Conservation (phyloP, 2,113 vertebrate species). For the Mesembrinibis cayennensis region DNA sequence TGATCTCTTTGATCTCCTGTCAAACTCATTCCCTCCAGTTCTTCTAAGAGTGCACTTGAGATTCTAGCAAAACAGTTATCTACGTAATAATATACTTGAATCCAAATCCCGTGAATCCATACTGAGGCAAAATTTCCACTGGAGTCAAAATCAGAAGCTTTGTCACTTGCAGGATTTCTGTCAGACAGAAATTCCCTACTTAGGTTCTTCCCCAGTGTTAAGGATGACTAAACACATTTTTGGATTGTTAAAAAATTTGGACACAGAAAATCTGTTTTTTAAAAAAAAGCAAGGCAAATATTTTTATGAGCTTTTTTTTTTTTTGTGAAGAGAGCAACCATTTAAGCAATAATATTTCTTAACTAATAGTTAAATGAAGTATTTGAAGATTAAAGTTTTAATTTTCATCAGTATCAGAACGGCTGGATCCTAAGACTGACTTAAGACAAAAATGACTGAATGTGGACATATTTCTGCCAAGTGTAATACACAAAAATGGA, state of each 20-base stretch:
- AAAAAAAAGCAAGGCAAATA: neutral
- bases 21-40: neutral
- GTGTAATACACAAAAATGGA: neutral
- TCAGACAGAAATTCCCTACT: neutral
- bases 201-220: neutral
- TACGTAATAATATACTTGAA: neutral
- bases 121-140: neutral
- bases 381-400: neutral
- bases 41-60: neutral
- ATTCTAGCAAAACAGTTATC: neutral
- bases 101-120: neutral
- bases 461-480: neutral
- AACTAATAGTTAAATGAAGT: neutral
- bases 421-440: neutral
- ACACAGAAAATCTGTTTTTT: neutral
- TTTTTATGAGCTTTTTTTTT: neutral
- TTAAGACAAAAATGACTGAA: neutral
- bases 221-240: neutral
- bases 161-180: neutral
- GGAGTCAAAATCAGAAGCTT: conserved; percentile 2
- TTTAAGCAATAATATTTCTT: conserved; percentile 11
- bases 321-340: neutral
- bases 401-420: neutral
- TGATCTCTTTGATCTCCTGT: neutral
- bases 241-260: neutral